A percentile compares a stretch with the other conserved stretches of the same genome.
phyloP scores from a whole-genome alignment of 2,888 invertebrate species.

The Punctoribates punctum region DNA sequence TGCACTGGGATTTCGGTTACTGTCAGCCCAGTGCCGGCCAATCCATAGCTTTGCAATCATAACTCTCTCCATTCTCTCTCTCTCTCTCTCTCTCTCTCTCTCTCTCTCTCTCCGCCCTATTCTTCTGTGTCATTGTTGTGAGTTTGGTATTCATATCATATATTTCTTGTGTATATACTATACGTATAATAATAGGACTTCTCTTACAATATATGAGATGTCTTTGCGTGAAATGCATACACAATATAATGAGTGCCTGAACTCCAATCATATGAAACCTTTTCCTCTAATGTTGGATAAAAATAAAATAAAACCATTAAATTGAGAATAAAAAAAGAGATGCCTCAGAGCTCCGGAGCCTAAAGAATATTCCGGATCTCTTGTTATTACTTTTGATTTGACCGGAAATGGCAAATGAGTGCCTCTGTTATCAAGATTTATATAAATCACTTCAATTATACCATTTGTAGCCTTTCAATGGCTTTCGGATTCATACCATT shows the following conservation, averaged over 20 bases:
- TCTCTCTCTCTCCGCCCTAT: not conserved
- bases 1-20: conserved; percentile 27
- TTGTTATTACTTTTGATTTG: no score
- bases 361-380: no score
- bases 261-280: not conserved
- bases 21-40: not conserved
- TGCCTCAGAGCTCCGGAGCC: no score
- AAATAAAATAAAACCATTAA: not conserved
- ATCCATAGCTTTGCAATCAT: not conserved
- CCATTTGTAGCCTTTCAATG: no score
- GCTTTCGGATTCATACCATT: no score
- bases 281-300: not conserved
- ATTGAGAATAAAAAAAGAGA: not conserved
- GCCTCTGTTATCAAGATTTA: no score
- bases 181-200: not conserved
- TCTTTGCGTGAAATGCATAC: conserved; percentile 19
- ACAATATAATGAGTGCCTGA: conserved; percentile 9
- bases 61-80: not conserved
- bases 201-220: conserved; percentile 21
- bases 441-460: no score
- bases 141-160: conserved; percentile 19
- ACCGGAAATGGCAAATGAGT: no score
- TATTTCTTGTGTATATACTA: conserved; percentile 12
- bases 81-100: not conserved
- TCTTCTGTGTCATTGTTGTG: not conserved